Percentiles rank a stretch among this genome's conserved stretches.
phyloP scores from a whole-genome alignment of 2,113 vertebrate genomes.

The Haplochromis burtoni region DNA sequence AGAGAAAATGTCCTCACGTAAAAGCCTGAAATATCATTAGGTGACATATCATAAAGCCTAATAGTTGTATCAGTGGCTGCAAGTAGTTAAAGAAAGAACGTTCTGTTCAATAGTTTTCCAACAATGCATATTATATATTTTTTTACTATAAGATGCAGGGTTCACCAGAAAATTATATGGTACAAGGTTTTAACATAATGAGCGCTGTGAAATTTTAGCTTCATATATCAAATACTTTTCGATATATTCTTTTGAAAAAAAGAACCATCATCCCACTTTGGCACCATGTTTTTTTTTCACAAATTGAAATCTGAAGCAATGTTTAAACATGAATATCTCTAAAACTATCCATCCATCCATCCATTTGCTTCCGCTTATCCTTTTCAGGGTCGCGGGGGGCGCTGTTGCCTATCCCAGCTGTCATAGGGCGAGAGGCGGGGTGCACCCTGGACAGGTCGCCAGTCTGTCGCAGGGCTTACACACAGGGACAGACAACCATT shows the following conservation, averaged over 20 bases:
- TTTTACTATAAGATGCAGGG: neutral
- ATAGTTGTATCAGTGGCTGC: neutral
- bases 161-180: neutral
- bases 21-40: neutral
- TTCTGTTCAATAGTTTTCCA: neutral
- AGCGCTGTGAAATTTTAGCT: neutral
- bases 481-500: no score
- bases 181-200: neutral
- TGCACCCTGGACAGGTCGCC: no score
- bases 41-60: neutral
- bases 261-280: neutral
- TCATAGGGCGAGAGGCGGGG: no score
- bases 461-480: no score
- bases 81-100: neutral
- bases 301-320: neutral
- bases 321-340: neutral
- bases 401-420: no score
- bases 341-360: neutral
- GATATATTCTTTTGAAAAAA: neutral
- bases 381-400: no score
- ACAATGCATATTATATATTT: neutral
- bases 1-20: neutral
- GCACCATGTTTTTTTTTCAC: neutral
- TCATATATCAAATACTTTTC: neutral
- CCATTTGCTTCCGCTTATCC: no score